Evolutionary conservation across 1,140 invertebrate species (phyloP).

Genomic region (Dermatophagoides farinae): DNA sequence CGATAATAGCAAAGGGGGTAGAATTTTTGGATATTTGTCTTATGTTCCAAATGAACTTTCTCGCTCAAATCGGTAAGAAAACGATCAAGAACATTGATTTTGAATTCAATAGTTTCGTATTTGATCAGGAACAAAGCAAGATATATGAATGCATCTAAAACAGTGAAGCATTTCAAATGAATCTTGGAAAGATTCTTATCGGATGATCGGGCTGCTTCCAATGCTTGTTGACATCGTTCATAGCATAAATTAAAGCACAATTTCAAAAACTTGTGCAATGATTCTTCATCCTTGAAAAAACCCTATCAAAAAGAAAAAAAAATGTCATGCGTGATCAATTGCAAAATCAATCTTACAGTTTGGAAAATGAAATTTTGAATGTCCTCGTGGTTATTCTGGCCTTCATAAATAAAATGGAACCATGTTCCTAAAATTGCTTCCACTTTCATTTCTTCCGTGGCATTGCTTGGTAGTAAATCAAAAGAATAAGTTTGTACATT

Average conservation of each 20-base stretch:
- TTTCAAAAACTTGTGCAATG: constrained; percentile 89
- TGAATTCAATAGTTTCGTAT: constrained; percentile 36
- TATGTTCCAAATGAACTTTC: constrained; percentile 82
- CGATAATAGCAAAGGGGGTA: constrained; percentile 93
- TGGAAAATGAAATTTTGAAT: no score
- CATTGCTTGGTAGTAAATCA: no score
- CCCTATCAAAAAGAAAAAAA: constrained; percentile 51
- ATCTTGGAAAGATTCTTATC: constrained; percentile 30
- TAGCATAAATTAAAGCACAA: constrained; percentile 90
- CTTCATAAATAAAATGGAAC: no score
- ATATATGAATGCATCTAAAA: constrained; percentile 82
- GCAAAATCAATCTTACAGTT: no score
- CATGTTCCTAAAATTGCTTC: no score
- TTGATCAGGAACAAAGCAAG: constrained; percentile 84
- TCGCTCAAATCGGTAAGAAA: constrained; percentile 81
- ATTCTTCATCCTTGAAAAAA: constrained; percentile 87
- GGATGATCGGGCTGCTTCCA: constrained; percentile 31
- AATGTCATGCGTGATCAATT: not conserved
- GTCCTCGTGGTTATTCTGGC: no score
- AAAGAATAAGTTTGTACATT: no score
- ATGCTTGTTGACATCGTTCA: constrained; percentile 66
- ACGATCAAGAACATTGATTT: constrained; percentile 90
- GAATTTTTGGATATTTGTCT: constrained; percentile 58
- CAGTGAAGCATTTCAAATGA: constrained; percentile 83
- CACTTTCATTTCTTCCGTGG: no score